Conservation (phyloP, 2,888 invertebrate genomes). For the Mythimna vitellina region DNA sequence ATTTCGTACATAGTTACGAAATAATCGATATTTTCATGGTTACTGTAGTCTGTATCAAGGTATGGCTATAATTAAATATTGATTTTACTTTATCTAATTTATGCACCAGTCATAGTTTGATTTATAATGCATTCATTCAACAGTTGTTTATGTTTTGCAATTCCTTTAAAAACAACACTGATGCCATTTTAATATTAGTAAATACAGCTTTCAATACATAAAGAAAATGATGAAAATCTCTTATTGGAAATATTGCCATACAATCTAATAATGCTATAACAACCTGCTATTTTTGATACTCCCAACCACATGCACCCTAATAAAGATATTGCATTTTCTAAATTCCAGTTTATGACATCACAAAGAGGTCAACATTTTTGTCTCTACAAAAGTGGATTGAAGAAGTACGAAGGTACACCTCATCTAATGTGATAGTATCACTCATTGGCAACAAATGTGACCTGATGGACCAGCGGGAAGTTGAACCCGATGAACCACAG, state of each 20-base stretch:
- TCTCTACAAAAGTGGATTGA: conserved; percentile 98
- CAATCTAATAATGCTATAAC: not conserved
- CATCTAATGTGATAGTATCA: conserved; percentile 96
- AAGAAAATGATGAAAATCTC: not conserved
- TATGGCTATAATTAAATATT: conserved; percentile 20
- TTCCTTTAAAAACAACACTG: not conserved
- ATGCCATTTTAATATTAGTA: not conserved
- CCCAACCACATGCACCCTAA: not conserved
- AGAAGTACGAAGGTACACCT: conserved; percentile 98
- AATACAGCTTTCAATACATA: not conserved
- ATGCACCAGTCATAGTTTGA: not conserved
- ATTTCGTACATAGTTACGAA: conserved; percentile 28
- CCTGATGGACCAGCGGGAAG: conserved; percentile 94
- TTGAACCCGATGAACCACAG: conserved; percentile 96
- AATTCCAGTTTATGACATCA: conserved; percentile 96
- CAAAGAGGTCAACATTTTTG: conserved; percentile 97
- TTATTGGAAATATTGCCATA: not conserved
- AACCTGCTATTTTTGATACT: not conserved
- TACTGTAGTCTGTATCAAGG: conserved; percentile 6
- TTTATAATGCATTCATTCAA: conserved; percentile 6
- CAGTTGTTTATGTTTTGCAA: not conserved
- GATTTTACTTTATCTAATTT: conserved; percentile 5
- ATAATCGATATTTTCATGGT: conserved; percentile 53
- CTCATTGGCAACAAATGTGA: conserved; percentile 98
- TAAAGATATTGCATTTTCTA: not conserved